Base-by-base conservation (phyloP, 1,140 invertebrate genomes). In the Bombus breviceps region DNA sequence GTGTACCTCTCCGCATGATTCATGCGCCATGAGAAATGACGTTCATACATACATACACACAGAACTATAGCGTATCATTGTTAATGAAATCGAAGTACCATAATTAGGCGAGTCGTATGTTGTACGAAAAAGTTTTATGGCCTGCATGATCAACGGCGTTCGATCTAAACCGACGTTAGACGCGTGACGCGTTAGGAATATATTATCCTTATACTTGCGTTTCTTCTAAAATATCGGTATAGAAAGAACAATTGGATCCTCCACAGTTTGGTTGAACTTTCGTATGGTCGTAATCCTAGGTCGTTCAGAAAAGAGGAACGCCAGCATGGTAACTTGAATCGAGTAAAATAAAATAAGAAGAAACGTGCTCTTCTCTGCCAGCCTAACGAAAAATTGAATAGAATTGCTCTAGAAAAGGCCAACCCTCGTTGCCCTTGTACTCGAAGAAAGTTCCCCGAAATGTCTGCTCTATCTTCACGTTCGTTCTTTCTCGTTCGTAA, bases 381-480 rank as follows among this genome's bases (percentile, higher is more conserved):
- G 59, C 76, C n/a, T 66, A 43, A 73, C 37, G 39, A 59, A 53
- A 64, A 62, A 73, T 41, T 9, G 37, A 41, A 57, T 39, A 43
- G 25, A 28, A 72, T 39, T 28, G 37, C 43, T 53, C 41, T n/a
- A 41, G 34, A 69, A 73, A 72, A 71, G 41, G 66, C 47, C 76
- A 43, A 74, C 41, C n/a, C 57, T 82, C 69, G 57, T 86, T 22
- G 79, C 71, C 80, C 53, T 88, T 37, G 75, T 37, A 83, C 83
- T 88, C 81, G 71, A 90, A 88, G 86, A 78, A 79, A 83, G 62
- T 88, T 68, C 86, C 89, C 76, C 79, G 84, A 85, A 84, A 85
- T 86, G 84, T 86, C 82, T 53, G 64, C 64, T 47, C 66, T 69
- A 39, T 47, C 71, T 53, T 43, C 72, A 41, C 83, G 68, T 68